phyloP scores from a whole-genome alignment of 2,113 vertebrate species.

The Ciconia stormi region DNA sequence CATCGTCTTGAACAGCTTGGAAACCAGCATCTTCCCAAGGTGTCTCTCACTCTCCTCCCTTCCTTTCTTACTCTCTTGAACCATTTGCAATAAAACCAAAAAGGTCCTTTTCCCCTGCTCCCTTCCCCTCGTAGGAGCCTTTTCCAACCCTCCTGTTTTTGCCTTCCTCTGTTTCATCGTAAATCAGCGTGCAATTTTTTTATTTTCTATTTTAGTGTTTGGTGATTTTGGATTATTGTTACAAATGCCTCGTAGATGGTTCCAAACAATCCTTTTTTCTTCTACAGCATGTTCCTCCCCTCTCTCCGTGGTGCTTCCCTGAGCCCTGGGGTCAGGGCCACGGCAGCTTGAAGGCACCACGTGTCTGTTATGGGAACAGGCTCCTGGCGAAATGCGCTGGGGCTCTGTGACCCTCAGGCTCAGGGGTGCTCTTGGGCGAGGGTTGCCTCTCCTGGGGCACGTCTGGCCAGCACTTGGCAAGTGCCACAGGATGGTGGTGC shows the following conservation, averaged over 20 bases:
- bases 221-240: slow-evolving; percentile 13
- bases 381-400: neutral
- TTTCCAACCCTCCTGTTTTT: neutral
- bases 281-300: neutral
- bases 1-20: neutral
- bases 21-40: slow-evolving; percentile 17
- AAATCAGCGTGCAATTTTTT: slow-evolving; percentile 24
- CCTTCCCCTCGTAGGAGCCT: neutral
- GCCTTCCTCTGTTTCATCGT: neutral
- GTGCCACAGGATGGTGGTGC: neutral
- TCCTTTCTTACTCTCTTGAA: slow-evolving; percentile 35
- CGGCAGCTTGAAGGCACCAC: slow-evolving; percentile 2
- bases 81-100: slow-evolving; percentile 81
- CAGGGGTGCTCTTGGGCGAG: neutral
- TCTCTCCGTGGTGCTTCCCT: neutral
- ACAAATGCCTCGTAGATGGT: neutral
- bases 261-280: slow-evolving; percentile 1
- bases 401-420: neutral
- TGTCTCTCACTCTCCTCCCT: slow-evolving; percentile 45
- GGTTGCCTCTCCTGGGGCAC: neutral
- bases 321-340: neutral
- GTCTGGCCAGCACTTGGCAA: neutral
- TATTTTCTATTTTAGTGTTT: neutral
- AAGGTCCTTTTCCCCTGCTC: slow-evolving; percentile 16
- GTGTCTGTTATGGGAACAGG: neutral